These are phyloP conservation scores for Microcebus jonahi DNA, from an alignment of 2,113 vertebrate genomes.

Conservation along the genomic window DNA sequence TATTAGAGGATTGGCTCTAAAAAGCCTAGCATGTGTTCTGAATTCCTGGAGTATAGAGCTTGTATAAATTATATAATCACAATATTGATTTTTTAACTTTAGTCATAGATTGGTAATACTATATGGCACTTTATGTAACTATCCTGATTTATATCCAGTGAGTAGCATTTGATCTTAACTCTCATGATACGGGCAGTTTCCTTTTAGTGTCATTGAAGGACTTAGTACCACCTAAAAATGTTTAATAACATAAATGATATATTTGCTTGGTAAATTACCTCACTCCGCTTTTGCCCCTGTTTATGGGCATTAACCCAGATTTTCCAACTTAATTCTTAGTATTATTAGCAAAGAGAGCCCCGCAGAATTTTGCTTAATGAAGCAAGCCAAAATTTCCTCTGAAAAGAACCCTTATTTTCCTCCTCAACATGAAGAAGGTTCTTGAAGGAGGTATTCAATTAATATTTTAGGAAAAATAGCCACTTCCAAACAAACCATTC, in stretches of 20 bases:
- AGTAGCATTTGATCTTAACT: not conserved
- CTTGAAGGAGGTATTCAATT: conserved; percentile 5
- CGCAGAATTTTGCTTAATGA: conserved; percentile 6
- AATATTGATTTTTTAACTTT: conserved; percentile 10
- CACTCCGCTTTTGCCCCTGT: not conserved
- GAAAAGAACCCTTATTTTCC: conserved; percentile 36
- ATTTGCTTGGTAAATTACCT: not conserved
- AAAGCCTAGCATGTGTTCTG: not conserved
- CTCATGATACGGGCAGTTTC: not conserved
- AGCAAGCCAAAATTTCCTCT: not conserved
- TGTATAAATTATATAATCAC: not conserved
- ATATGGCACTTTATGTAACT: not conserved
- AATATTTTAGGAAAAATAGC: conserved; percentile 1
- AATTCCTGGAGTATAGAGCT: not conserved
- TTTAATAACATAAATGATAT: not conserved
- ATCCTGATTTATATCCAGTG: not conserved
- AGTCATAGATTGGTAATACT: not conserved
- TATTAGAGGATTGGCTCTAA: not conserved
- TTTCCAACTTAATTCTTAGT: conserved; percentile 30
- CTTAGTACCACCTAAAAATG: not conserved
- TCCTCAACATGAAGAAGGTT: not conserved
- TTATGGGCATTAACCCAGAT: not conserved
- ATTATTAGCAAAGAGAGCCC: conserved; percentile 1
- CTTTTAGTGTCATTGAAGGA: not conserved
- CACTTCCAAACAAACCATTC: not conserved